phyloP scores from a whole-genome alignment of 2,113 vertebrate species.

The Oreotrochilus melanogaster region DNA sequence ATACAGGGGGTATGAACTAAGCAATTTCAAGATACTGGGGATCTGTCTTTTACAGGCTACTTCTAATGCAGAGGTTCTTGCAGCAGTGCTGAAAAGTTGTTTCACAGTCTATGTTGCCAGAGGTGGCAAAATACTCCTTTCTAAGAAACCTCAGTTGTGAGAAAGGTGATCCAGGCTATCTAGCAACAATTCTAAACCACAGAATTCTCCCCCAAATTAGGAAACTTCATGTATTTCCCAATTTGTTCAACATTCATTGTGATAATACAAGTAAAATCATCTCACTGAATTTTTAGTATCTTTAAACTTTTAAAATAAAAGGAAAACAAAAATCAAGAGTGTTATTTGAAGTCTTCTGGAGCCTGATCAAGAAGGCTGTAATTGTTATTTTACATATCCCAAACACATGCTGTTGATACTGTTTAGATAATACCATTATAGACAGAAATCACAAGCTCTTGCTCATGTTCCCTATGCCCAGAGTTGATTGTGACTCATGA shows the following conservation, averaged over 20 bases:
- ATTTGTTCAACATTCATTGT: background rate
- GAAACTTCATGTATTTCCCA: background rate
- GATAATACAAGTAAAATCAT: background rate
- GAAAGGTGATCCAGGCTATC: background rate
- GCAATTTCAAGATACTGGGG: background rate
- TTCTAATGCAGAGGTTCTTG: background rate
- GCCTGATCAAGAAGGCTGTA: background rate
- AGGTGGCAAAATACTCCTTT: background rate
- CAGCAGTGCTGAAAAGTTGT: background rate
- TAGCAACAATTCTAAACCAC: background rate
- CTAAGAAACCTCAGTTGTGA: background rate
- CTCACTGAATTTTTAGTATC: background rate
- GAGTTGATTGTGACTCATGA: background rate
- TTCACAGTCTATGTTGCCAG: background rate
- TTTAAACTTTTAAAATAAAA: background rate
- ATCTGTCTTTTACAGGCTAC: slow-evolving; percentile 35
- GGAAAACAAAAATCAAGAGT: background rate
- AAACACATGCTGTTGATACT: background rate
- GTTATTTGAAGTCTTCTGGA: background rate
- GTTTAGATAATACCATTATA: background rate
- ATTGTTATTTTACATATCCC: background rate
- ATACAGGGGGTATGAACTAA: background rate
- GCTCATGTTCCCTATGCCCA: background rate
- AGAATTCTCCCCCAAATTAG: background rate
- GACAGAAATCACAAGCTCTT: rapidly evolving